Conservation (phyloP, 2,888 invertebrate genomes). For the Luffia ferchaultella region DNA sequence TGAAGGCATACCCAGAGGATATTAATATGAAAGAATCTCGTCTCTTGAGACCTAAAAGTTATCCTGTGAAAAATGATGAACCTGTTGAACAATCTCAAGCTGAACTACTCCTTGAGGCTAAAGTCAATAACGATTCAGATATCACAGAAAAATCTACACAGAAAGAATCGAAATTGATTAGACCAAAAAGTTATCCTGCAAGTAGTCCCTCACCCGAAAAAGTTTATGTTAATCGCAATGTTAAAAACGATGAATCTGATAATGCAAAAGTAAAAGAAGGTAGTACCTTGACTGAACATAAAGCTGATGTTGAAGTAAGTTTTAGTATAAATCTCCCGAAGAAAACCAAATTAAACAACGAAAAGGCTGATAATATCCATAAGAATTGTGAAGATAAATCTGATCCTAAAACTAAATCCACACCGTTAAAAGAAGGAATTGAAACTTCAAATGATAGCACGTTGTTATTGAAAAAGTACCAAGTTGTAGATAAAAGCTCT, state of each 20-base stretch:
- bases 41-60: constrained; percentile 66
- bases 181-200: constrained; percentile 70
- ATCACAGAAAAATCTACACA: constrained; percentile 24
- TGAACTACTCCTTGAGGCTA: constrained; percentile 25
- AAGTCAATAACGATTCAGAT: constrained; percentile 20
- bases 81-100: constrained; percentile 31
- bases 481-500: constrained; percentile 27
- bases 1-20: constrained; percentile 16
- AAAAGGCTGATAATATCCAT: constrained; percentile 12
- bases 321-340: constrained; percentile 53
- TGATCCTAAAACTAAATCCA: constrained; percentile 20
- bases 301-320: constrained; percentile 51
- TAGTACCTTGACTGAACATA: constrained; percentile 21
- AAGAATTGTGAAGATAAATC: constrained; percentile 17
- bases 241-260: constrained; percentile 31
- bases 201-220: constrained; percentile 52
- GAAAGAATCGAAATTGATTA: constrained; percentile 52
- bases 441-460: constrained; percentile 6
- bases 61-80: constrained; percentile 54
- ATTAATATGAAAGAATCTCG: constrained; percentile 41
- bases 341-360: constrained; percentile 21
- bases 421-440: too few relatives aligned
- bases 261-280: constrained; percentile 25
- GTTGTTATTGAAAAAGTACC: constrained; percentile 42
- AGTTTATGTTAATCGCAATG: constrained; percentile 30